Base-by-base conservation (phyloP, 2,113 vertebrate genomes). In the Raja brachyura region DNA sequence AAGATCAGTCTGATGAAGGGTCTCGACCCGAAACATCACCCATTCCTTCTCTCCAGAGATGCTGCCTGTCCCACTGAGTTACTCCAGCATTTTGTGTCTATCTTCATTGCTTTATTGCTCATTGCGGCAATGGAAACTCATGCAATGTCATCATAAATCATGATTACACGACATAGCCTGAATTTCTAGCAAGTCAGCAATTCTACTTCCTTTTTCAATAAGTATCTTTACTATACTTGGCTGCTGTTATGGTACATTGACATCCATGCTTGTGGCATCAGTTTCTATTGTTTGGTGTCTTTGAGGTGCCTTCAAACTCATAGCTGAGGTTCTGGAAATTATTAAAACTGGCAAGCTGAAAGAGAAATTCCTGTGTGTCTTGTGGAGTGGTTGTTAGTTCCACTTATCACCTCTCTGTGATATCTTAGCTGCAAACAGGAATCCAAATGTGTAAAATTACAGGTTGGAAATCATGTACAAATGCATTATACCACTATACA, bases 391-490 rank as follows among this genome's bases (percentile, higher is more conserved):
- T 22, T 11, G 48, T 56, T 25, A 83, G 39, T 56, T 83, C 79
- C 79, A 83, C 28, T 83, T 83, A 56, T 83, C 20, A 28, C 79
- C 48, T 81, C 39, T 81, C 78, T 54, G 22, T 81, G 79, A 83
- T 56, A 56, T 56, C 7, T 22, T 56, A 83, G 79, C 79, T 83
- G 79, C 56, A 20, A 83, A 83, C 79, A 83, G 48, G 79, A 56
- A 83, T 22, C 25, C 48, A 56, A 86, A 86, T 31, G 83, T 86
- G 11, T 25, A 86, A 63, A 86, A 86, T 86, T 86, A 86, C 59
- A 86, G 28, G 83, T 86, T 86, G n/a, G 28, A 86, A 86, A 86
- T 63, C 83, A 86, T 61, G 56, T 63, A 63, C 25, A 11, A 63
- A 86, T 28, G 81, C 25, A 59, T 59, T 85, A 22, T 56, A 85